These are phyloP conservation scores for Malacosoma neustria DNA, from an alignment of 2,888 invertebrate genomes.

Conservation along the genomic window DNA sequence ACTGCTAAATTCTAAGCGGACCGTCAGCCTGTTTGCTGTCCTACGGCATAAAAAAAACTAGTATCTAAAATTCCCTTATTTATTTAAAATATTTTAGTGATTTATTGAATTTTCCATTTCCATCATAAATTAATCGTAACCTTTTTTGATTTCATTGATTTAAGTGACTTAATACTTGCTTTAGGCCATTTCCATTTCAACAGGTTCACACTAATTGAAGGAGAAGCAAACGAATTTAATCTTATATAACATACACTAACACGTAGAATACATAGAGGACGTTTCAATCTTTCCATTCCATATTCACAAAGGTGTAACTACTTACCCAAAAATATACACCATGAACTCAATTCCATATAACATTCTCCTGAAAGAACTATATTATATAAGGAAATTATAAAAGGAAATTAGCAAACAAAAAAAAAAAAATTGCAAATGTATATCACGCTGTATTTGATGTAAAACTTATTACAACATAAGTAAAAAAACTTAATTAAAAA, in stretches of 20 bases:
- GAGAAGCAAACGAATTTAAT: not conserved
- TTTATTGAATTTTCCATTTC: too few species aligned
- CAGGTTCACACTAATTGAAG: not conserved
- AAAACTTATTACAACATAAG: conserved; percentile 56
- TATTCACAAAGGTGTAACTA: not conserved
- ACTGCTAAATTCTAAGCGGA: too few species aligned
- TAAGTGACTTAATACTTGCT: too few species aligned
- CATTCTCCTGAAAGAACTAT: too few species aligned
- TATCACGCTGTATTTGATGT: conserved; percentile 63
- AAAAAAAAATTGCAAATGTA: conserved; percentile 45
- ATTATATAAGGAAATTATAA: conserved; percentile 57
- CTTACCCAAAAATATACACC: too few species aligned
- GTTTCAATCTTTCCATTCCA: not conserved
- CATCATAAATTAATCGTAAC: too few species aligned
- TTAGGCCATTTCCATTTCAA: not conserved
- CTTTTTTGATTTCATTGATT: too few species aligned
- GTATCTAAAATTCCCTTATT: too few species aligned
- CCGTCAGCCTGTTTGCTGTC: too few species aligned
- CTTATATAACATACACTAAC: not conserved
- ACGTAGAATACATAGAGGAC: not conserved
- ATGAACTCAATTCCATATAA: too few species aligned
- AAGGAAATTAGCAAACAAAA: conserved; percentile 47
- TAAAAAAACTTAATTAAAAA: conserved; percentile 49
- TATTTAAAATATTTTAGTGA: too few species aligned
- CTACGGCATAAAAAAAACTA: too few species aligned